A percentile compares a stretch with the other conserved stretches of the same genome.
These are phyloP conservation scores for Rhodophaea formosa DNA, from an alignment of 2,888 invertebrate genomes.

Conservation along the genomic window DNA sequence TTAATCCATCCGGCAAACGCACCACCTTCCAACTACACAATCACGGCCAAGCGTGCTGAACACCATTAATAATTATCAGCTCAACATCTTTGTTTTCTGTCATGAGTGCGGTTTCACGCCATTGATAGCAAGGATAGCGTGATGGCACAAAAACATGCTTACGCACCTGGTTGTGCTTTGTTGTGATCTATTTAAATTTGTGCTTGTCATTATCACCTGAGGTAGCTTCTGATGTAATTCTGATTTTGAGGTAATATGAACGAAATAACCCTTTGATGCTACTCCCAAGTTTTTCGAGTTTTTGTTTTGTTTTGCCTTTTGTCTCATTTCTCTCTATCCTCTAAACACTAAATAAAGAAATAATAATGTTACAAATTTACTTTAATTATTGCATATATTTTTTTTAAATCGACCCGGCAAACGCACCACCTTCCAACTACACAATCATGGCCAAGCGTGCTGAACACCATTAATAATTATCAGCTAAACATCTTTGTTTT, in stretches of 20 bases:
- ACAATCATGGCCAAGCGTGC: constrained; percentile 32
- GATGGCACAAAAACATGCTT: constrained; percentile 1
- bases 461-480: constrained; percentile 62
- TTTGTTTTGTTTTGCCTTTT: too few species aligned
- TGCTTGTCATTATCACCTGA: background rate
- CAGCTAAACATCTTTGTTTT: constrained; percentile 66
- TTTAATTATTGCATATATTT: too few species aligned
- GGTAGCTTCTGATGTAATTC: too few species aligned
- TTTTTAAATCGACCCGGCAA: constrained; percentile 22
- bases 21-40: constrained; percentile 18
- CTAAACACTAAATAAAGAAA: too few species aligned
- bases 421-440: constrained; percentile 12
- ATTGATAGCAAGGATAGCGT: constrained; percentile 29
- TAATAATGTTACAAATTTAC: too few species aligned
- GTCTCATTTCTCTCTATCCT: too few species aligned
- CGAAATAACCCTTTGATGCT: too few species aligned
- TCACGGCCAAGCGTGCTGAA: constrained; percentile 33
- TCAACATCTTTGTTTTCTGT: constrained; percentile 65
- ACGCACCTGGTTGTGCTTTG: constrained; percentile 8
- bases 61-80: constrained; percentile 64
- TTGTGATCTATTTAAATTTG: background rate
- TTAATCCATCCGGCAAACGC: constrained; percentile 21
- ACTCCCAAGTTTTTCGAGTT: too few species aligned
- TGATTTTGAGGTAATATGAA: too few species aligned
- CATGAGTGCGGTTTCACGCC: constrained; percentile 47